Percentiles rank a stretch among this genome's conserved stretches.
Conservation (phyloP, 1,140 invertebrate species). For the Paracyclopina nana region DNA sequence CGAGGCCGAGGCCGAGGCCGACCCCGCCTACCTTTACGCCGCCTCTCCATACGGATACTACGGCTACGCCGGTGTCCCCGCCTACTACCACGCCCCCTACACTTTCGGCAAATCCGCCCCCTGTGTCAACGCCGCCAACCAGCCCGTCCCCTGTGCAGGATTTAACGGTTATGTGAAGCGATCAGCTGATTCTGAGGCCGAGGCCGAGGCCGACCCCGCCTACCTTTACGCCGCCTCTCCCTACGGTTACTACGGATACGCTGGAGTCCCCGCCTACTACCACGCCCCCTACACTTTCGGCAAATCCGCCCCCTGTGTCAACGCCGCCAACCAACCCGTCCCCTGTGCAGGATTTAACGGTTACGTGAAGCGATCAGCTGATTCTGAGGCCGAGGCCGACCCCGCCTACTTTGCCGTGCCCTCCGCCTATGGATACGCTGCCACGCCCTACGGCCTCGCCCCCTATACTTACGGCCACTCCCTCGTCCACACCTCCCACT, state of each 20-base stretch:
- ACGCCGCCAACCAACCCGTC: background rate
- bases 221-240: background rate
- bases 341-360: background rate
- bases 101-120: background rate
- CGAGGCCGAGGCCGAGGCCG: slow-evolving; percentile 5
- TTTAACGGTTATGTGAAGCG: background rate
- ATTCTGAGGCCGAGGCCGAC: slow-evolving; percentile 9
- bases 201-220: slow-evolving; percentile 5
- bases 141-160: background rate
- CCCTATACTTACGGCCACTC: background rate
- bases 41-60: background rate
- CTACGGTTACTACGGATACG: background rate
- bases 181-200: slow-evolving; percentile 1
- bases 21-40: background rate
- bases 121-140: slow-evolving; percentile 1
- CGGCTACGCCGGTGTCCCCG: background rate
- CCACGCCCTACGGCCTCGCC: background rate
- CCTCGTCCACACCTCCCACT: background rate
- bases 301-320: slow-evolving; percentile 7
- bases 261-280: background rate
- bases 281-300: background rate
- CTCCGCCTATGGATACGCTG: background rate
- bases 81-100: background rate
- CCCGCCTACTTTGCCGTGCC: no score
- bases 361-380: background rate